Percentiles rank a stretch among this genome's conserved stretches.
Evolutionary conservation across 1,140 invertebrate species (phyloP).

Genomic region (Periplaneta americana): DNA sequence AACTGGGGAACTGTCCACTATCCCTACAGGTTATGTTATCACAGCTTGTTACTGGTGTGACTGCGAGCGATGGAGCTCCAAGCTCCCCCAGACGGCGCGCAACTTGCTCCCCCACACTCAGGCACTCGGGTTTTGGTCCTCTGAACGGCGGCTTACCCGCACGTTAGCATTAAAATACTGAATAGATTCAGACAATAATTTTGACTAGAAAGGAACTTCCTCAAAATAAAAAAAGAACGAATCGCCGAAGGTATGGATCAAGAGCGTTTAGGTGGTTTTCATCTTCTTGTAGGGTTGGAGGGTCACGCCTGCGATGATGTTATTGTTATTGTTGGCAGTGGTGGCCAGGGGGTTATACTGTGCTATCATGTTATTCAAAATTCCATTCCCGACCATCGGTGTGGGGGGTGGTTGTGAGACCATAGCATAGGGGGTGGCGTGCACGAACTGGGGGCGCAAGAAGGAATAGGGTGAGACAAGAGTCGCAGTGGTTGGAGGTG

Average conservation of each 20-base stretch:
- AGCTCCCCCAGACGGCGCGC: slow-evolving; percentile 10
- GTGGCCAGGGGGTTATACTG: slow-evolving; percentile 10
- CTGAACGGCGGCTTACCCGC: not conserved
- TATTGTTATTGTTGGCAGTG: slow-evolving; percentile 16
- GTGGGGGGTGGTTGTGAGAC: not conserved
- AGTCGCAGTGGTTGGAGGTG: slow-evolving; percentile 27
- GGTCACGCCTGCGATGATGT: slow-evolving; percentile 33
- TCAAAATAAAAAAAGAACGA: not conserved
- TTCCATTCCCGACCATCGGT: slow-evolving; percentile 7
- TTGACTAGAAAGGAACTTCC: slow-evolving; percentile 18
- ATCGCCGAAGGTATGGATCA: no score
- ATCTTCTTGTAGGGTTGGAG: slow-evolving; percentile 81
- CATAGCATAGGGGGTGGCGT: slow-evolving; percentile 27
- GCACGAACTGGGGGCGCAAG: slow-evolving; percentile 34
- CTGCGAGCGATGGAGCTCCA: slow-evolving; percentile 1
- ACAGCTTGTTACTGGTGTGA: slow-evolving; percentile 6
- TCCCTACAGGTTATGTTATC: slow-evolving; percentile 2
- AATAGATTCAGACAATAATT: slow-evolving; percentile 13
- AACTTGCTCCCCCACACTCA: not conserved
- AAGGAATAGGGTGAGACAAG: slow-evolving; percentile 46
- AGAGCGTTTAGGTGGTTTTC: slow-evolving; percentile 69
- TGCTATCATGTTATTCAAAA: slow-evolving; percentile 19
- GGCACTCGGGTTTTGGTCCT: slow-evolving; percentile 4
- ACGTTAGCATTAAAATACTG: slow-evolving; percentile 8
- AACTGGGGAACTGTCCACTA: not conserved